Evolutionary conservation across 2,113 vertebrate genomes (phyloP).

Genomic region (Pandion haliaetus): DNA sequence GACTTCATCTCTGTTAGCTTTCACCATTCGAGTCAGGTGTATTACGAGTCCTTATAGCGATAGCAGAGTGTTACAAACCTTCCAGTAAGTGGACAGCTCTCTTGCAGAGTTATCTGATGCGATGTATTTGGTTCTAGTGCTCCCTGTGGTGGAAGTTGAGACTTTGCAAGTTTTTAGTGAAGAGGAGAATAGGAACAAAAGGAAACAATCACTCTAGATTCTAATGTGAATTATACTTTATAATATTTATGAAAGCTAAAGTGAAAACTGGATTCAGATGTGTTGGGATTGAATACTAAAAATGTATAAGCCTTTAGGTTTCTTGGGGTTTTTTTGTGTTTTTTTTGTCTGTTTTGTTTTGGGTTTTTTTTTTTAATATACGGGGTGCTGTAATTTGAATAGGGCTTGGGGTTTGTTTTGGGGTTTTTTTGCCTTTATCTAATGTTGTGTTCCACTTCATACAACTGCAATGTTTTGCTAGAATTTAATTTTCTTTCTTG

Average conservation of each 20-base stretch:
- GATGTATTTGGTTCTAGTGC: background rate
- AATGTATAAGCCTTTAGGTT: background rate
- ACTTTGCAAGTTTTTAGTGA: background rate
- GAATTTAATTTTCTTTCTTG: background rate
- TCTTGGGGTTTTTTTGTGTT: rapidly evolving
- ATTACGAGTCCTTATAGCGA: background rate
- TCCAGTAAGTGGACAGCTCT: background rate
- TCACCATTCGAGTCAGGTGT: background rate
- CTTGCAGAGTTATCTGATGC: background rate
- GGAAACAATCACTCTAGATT: background rate
- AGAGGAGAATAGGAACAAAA: background rate
- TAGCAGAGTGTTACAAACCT: background rate
- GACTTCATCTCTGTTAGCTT: background rate
- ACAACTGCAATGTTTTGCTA: background rate
- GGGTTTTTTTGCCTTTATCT: background rate
- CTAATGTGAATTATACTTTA: background rate
- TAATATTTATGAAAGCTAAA: background rate
- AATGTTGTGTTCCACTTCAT: background rate
- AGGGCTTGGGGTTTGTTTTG: rapidly evolving
- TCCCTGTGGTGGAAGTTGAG: background rate
- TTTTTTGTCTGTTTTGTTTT: background rate
- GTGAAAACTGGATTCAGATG: background rate
- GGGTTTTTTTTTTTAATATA: background rate
- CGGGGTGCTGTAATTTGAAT: background rate
- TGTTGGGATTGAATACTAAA: background rate